phyloP scores from a whole-genome alignment of 2,797 vertebrate species.

The Sebastes matsubarae region DNA sequence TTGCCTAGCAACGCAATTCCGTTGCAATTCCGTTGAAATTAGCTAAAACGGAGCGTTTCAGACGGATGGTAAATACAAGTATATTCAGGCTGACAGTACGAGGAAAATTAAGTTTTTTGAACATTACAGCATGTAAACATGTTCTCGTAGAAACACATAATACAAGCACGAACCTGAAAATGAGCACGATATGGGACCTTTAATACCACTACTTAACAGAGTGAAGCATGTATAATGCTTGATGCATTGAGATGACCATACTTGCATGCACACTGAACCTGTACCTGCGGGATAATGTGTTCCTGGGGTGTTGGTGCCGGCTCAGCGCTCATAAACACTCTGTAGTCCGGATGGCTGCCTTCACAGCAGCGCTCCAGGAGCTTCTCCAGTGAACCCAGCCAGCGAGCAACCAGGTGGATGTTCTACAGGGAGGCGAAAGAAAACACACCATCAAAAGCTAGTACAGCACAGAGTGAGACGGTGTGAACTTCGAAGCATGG shows the following conservation, averaged over 20 bases:
- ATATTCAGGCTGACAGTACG: too few species aligned
- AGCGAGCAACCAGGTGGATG: constrained; percentile 89
- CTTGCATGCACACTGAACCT: not conserved
- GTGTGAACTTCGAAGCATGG: not conserved
- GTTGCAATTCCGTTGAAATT: too few species aligned
- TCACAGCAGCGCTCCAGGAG: constrained; percentile 81
- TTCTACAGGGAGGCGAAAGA: constrained; percentile 75
- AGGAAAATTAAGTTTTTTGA: too few species aligned
- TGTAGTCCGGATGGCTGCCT: constrained; percentile 81
- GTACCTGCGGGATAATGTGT: constrained; percentile 83
- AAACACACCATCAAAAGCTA: not conserved
- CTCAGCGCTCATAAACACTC: constrained; percentile 86
- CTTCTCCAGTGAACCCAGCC: constrained; percentile 85
- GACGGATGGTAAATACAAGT: too few species aligned
- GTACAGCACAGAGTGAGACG: not conserved
- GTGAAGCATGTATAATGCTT: not conserved
- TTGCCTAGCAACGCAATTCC: too few species aligned
- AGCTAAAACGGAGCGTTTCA: too few species aligned
- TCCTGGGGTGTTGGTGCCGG: constrained; percentile 81
- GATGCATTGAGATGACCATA: not conserved
- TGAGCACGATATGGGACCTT: too few species aligned
- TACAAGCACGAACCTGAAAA: too few species aligned
- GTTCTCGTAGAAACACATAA: too few species aligned
- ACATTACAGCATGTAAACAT: too few species aligned
- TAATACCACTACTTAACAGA: not conserved